Evolutionary conservation across 2,797 vertebrate species (phyloP).

Genomic region (Sitta carolinensis): DNA sequence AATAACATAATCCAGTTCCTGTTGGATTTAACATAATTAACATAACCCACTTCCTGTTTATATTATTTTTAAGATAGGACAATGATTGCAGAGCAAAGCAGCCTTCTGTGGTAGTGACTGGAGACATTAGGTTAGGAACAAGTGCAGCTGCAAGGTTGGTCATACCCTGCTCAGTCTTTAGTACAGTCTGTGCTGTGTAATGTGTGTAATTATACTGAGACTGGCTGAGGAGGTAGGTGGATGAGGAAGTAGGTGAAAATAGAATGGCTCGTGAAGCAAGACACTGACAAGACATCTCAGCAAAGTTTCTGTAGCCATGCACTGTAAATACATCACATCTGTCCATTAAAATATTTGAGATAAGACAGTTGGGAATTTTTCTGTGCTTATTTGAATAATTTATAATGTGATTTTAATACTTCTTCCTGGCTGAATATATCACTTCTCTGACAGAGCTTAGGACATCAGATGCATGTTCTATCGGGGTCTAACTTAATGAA

Average conservation of each 20-base stretch:
- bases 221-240: constrained; percentile 25
- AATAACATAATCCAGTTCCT: background rate
- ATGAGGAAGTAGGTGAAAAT: background rate
- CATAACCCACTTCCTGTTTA: constrained; percentile 3
- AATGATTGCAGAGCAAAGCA: constrained; percentile 8
- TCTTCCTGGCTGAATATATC: background rate
- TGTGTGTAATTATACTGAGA: background rate
- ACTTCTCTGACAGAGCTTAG: background rate
- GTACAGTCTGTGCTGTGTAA: background rate
- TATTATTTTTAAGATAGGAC: background rate
- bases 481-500: background rate
- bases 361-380: background rate
- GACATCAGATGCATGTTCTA: background rate
- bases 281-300: background rate
- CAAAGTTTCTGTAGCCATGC: background rate
- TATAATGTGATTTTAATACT: constrained; percentile 28
- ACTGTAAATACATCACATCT: constrained; percentile 11
- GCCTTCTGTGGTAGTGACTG: background rate
- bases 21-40: background rate
- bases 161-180: background rate
- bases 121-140: background rate
- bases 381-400: constrained; percentile 47
- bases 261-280: constrained; percentile 20
- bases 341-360: constrained; percentile 4
- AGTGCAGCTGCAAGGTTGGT: background rate